Evolutionary conservation across 2,113 vertebrate genomes (phyloP), one percentile per base, ranked within the genome.

Genomic region (Balaeniceps rex): DNA sequence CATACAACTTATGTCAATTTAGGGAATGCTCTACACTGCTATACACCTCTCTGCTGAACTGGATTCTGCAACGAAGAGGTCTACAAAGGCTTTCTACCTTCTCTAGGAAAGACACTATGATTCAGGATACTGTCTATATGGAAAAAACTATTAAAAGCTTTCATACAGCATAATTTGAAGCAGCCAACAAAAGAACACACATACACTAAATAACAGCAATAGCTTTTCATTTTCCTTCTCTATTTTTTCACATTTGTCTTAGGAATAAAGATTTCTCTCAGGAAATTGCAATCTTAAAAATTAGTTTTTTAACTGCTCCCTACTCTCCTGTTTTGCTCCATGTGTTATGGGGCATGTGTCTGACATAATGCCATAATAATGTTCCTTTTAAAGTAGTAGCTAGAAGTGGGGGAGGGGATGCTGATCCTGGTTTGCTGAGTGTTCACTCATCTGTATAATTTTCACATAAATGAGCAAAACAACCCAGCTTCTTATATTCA

Each of bases 381-480:
- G 24, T 78, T 96, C n/a, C 46, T 95, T 95, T 96, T 83, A 44
- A 97, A 91, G 52, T 88, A 83, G 57, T 60, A 78, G 57, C 76
- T 94, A 68, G 55, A 89, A 85, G 74, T 65, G 58, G 49, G 44
- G 65, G 36, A 47, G 22, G 25, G 76, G 24, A 34, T 58, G 36
- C 72, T 58, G 58, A 83, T 89, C 55, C 58, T 93, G 33, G 24
- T 93, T 97, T 95, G 42, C 42, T 96, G 90, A 61, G 34, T 57
- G 64, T 94, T 96, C 47, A 70, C 64, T 88, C 57, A 40, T 79
- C 64, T 93, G 77, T 89, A 14, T 92, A 70, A 71, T 93, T 95
- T 97, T 94, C 83, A 90, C 36, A 84, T 83, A 95, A 91, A 86
- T 42, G 63, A 95, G 54, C 85, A 92, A 86, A 95, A 79, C 22